phyloP scores from a whole-genome alignment of 2,113 vertebrate genomes.

The Nannospalax galili region DNA sequence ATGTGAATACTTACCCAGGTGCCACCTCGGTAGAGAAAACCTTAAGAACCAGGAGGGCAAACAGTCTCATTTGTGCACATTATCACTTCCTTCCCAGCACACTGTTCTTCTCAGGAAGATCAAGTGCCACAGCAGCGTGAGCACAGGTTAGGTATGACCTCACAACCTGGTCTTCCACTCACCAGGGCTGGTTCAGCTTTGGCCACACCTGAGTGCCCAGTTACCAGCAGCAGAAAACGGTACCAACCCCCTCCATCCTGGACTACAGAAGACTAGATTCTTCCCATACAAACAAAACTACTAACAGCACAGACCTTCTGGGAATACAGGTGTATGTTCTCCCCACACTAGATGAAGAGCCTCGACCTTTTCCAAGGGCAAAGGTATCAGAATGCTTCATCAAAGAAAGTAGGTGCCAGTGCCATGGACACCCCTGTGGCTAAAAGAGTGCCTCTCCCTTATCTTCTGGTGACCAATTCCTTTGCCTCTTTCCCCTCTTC shows the following conservation, averaged over 20 bases:
- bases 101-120: background rate
- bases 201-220: background rate
- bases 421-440: background rate
- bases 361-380: background rate
- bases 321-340: background rate
- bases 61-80: background rate
- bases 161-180: background rate
- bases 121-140: background rate
- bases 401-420: background rate
- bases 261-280: background rate
- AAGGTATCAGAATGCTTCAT: background rate
- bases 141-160: background rate
- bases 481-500: background rate
- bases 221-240: background rate
- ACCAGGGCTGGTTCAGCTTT: background rate
- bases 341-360: background rate
- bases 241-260: background rate
- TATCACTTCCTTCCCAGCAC: no score
- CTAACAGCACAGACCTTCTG: background rate
- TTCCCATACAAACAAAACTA: background rate
- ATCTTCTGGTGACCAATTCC: background rate
- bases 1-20: background rate
- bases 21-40: background rate
- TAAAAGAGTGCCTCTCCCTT: background rate
- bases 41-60: background rate